Percentiles rank a stretch among this genome's conserved stretches.
These are phyloP conservation scores for Eristalis intricaria DNA, from an alignment of 2,888 invertebrate genomes.

Conservation along the genomic window DNA sequence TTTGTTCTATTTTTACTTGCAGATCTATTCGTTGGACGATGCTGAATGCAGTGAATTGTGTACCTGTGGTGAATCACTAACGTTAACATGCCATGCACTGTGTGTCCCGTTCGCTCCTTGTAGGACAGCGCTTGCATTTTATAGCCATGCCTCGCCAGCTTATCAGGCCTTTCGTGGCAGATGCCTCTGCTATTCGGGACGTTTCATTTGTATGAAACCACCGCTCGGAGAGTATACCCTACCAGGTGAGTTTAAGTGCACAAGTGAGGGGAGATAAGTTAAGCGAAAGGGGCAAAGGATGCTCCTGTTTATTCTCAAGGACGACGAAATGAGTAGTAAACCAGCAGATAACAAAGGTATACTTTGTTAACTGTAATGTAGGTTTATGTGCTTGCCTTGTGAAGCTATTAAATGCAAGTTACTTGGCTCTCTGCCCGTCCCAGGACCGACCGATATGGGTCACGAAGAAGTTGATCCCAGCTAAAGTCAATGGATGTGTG, in stretches of 20 bases:
- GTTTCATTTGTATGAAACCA: constrained; percentile 96
- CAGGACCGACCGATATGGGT: background rate
- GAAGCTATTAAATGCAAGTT: constrained; percentile 64
- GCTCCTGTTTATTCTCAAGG: constrained; percentile 59
- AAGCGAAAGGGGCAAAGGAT: background rate
- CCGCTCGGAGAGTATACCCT: constrained; percentile 84
- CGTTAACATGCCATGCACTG: constrained; percentile 92
- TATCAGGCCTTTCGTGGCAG: constrained; percentile 94
- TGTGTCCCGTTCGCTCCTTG: constrained; percentile 94
- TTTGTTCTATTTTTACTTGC: constrained; percentile 63
- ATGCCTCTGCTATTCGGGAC: constrained; percentile 94
- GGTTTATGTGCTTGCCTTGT: constrained; percentile 17
- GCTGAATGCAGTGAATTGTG: constrained; percentile 95
- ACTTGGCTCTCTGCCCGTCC: background rate
- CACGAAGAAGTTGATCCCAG: constrained; percentile 13
- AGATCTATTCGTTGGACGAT: constrained; percentile 86
- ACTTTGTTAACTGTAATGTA: constrained; percentile 61
- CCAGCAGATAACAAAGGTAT: constrained; percentile 54
- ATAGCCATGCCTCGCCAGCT: constrained; percentile 94
- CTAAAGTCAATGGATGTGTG: constrained; percentile 46
- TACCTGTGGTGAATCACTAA: constrained; percentile 89
- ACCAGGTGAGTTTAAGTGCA: constrained; percentile 77
- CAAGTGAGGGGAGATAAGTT: background rate
- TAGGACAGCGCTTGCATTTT: constrained; percentile 93
- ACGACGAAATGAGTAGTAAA: constrained; percentile 64